A percentile compares a stretch with the other conserved stretches of the same genome.
Conservation (phyloP, 2,113 vertebrate species). For the Callithrix jacchus region DNA sequence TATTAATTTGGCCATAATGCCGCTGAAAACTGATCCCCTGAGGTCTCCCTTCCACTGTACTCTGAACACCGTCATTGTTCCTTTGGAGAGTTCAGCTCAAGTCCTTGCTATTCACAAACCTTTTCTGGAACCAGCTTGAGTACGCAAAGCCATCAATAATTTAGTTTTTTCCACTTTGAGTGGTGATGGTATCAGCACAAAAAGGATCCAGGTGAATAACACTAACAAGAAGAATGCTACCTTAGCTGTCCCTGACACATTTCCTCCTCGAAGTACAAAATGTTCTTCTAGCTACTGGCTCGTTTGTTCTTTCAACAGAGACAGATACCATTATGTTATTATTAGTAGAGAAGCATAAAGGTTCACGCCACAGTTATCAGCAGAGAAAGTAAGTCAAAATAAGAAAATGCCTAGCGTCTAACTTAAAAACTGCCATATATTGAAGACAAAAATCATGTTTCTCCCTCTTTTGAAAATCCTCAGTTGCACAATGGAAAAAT, state of each 20-base stretch:
- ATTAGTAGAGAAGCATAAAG: not conserved
- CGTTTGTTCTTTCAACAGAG: constrained; percentile 52
- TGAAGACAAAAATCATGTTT: constrained; percentile 8
- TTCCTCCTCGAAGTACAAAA: not conserved
- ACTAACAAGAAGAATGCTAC: constrained; percentile 39
- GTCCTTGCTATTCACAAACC: constrained; percentile 59
- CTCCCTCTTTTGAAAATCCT: not conserved
- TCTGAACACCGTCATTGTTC: constrained; percentile 50
- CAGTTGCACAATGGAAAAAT: not conserved
- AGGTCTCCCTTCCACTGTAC: constrained; percentile 71
- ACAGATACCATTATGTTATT: not conserved
- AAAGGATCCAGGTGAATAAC: constrained; percentile 79
- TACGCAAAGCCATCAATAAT: constrained; percentile 79
- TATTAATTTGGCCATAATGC: constrained; percentile 80
- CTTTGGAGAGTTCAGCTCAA: constrained; percentile 76
- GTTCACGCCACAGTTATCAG: constrained; percentile 22
- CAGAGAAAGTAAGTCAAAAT: not conserved
- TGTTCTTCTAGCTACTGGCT: not conserved
- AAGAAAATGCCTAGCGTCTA: not conserved
- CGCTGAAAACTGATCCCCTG: constrained; percentile 75
- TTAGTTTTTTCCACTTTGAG: constrained; percentile 80
- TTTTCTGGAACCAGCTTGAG: constrained; percentile 77
- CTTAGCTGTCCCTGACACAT: constrained; percentile 10
- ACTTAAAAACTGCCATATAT: not conserved
- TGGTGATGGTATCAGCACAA: constrained; percentile 78